Base-by-base conservation (phyloP, 2,888 invertebrate genomes). In the Mesorhabditis sp. region DNA sequence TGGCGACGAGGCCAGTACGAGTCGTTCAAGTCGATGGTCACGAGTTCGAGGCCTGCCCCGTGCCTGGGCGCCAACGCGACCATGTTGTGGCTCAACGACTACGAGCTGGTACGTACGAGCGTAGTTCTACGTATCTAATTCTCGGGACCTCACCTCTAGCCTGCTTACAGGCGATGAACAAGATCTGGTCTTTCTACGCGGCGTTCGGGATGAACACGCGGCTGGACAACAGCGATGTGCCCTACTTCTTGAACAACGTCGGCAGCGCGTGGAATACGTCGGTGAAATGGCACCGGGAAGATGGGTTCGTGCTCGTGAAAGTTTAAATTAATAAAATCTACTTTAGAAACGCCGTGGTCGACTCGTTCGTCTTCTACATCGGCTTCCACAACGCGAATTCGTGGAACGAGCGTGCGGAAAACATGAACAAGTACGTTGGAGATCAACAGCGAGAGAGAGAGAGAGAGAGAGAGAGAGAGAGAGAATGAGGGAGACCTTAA, bases 11-110 rank as follows among this genome's bases (percentile, higher is more conserved):
- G 65, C 58, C 62, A 67, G 2, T n/a, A 66, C 2, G 13, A 45
- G 7, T 67, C 68, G 2, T 61, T 76, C 6, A 67, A 68, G 42
- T 43, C 43, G 61, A 74, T 76, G 72, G 62, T 76, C 41, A 66
- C n/a, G 72, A 71, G 63, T 75, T 74, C 66, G 75, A 75, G 44
- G 41, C 63, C 64, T 72, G 44, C 68, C 72, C 10, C 43, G 74
- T 69, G 73, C 5, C 67, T 75, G 41, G 75, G 75, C 41, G 58
- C 62, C 45, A 67, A 67, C 7, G 67, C 72, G 15, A 75, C 75
- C 4, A 66, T 72, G 45, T 58, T 75, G n/a, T 75, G 73, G 73
- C 69, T 75, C n/a, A 67, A 70, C 58, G 70, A 74, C 61, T 75
- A 75, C 42, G 68, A 68, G 28, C 58, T 62, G 66, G 71, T 71